Evolutionary conservation across 1,140 invertebrate genomes (phyloP), one percentile per base, ranked within the genome.

Genomic region (Dendrolimus punctatus): DNA sequence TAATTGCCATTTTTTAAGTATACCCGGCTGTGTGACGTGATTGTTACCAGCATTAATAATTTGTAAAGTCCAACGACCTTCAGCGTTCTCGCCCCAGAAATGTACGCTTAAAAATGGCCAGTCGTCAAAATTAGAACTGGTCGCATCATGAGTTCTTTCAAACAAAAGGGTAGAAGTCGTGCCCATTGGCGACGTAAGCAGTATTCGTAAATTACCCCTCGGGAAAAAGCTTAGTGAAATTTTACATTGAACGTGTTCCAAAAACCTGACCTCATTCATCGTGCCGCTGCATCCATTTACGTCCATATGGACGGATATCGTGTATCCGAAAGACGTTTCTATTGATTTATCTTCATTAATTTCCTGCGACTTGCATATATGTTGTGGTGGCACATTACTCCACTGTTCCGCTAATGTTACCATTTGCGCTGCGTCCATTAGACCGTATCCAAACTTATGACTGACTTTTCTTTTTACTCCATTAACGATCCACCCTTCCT

Each of bases 41-140:
- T 93, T 89, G 61, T 91, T 92, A 4, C 95, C 95, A 23, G 92
- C 92, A 75, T 99, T 98, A 65, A 96, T 92, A 51, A 99, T 93
- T 80, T 96, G 93, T 40, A 99, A 82, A 4, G 92, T 96, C 98
- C 98, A 99, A 46, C 93, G 89, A 8, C 96, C 97, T 64, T 93
- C 91, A 6, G 93, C 96, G 66, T 94, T 94, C 75, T 99, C 98
- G 8, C 96, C 96, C 97, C 97, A 99, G 73, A 93, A 97, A 75
- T 99, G 97, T 3, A 99, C 96, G 58, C 95, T 96, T 58, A 99
- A 91, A 90, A 99, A 99, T 4, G 96, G 96, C 95, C 97, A 99
- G 76, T 98, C 95, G 77, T 98, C 95, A 78, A 98, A 98, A 70
- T 96, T 97, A 4, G 95, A 95, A 71, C 92, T 93, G 42, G 94